Base-by-base conservation (phyloP, 2,888 invertebrate species). In the Dynastes maya region DNA sequence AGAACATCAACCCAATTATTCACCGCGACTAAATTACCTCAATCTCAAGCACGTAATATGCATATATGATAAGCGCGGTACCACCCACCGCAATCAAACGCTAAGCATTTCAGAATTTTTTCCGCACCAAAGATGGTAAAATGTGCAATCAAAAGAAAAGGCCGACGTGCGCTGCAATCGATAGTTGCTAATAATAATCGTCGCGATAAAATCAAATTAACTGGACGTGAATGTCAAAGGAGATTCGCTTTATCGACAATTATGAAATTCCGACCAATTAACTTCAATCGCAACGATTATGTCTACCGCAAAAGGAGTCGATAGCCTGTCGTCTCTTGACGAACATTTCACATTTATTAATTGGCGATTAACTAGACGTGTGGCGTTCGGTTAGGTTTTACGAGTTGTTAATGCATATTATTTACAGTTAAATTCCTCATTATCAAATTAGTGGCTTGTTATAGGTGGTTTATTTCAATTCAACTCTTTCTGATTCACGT, bases 161-260 rank as follows among this genome's bases (percentile, higher is more conserved):
- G 29, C 45, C 40, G 40, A 65, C 37, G 32, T 55, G 16, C 53
- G 29, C n/a, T 32, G 51, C 49, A 49, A 51, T 29, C 29, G 27
- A 64, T 16, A 40, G 76, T 27, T 32, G 16, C 63, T 67, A 76
- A 76, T 67, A 67, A 40, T 55, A 76, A 76, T 55, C 27, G 55
- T 65, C 76, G 58, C 63, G 76, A 76, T 76, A 76, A 64, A 76
- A 76, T 76, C 64, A 76, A 76, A 65, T 65, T 76, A 76, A 67
- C 76, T 53, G 51, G 40, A 76, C 64, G 63, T 67, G 65, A 76
- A 76, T 67, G 76, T 67, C 67, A 76, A 40, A 76, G 64, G 63
- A 65, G 76, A 76, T 64, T 27, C 64, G 22, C 76, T 67, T 67
- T 55, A 40, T 13, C 37, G 65, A 76, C 65, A 76, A 76, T 76